Percentiles rank a stretch among this genome's conserved stretches.
Evolutionary conservation across 1,140 invertebrate species (phyloP).

Genomic region (Drosophila sp.): DNA sequence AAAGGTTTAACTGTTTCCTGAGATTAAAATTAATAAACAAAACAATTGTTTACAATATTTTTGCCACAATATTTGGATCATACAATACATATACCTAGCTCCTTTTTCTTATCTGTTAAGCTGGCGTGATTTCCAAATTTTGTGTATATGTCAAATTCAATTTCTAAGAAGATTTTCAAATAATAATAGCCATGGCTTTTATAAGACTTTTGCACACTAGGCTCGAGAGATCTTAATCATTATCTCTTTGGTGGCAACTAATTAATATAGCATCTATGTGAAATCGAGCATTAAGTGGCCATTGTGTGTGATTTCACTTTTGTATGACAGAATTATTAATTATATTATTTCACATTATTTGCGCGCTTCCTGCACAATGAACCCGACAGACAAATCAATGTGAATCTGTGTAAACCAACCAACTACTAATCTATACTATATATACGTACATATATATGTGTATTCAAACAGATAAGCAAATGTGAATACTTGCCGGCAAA

Average conservation of each 20-base stretch:
- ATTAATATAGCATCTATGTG: slow-evolving; percentile 2
- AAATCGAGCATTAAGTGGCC: slow-evolving; percentile 1
- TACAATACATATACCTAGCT: too few species aligned
- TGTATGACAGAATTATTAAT: slow-evolving; percentile 15
- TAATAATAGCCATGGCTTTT: too few species aligned
- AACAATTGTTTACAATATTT: too few species aligned
- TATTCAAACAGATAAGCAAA: slow-evolving; percentile 33
- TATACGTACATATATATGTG: background rate
- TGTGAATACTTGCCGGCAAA: slow-evolving; percentile 29
- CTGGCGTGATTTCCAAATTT: too few species aligned
- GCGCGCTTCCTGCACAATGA: slow-evolving; percentile 32
- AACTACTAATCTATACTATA: slow-evolving; percentile 7
- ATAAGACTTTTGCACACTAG: too few species aligned
- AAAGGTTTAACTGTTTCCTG: too few species aligned
- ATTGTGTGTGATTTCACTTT: slow-evolving; percentile 8
- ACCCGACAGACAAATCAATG: slow-evolving; percentile 14
- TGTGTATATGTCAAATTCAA: too few species aligned
- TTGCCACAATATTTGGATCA: too few species aligned
- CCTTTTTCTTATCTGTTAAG: too few species aligned
- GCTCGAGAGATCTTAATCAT: background rate
- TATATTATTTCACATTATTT: slow-evolving; percentile 17
- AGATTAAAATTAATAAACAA: too few species aligned
- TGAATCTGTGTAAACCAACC: background rate
- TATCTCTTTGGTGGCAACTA: background rate
- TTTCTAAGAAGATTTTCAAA: too few species aligned